Conservation (phyloP, 1,140 invertebrate species). For the Harpegnathos saltator region DNA sequence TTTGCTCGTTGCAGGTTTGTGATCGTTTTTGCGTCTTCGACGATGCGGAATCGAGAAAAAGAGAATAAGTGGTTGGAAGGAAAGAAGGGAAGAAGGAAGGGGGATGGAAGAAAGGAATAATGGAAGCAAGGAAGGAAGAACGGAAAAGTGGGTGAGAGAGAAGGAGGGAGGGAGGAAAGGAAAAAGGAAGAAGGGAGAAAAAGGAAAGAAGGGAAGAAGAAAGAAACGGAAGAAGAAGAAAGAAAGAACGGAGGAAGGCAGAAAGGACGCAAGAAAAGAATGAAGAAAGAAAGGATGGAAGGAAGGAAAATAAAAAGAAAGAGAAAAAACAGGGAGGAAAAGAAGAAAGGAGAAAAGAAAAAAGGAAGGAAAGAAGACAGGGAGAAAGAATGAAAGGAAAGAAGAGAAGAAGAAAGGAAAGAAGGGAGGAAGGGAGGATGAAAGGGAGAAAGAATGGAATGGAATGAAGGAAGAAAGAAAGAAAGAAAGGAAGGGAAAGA, state of each 20-base stretch:
- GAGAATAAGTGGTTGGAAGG: no score
- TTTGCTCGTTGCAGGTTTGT: conserved; percentile 50
- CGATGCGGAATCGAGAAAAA: conserved; percentile 30
- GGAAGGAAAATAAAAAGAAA: no score
- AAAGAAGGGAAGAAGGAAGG: conserved; percentile 31
- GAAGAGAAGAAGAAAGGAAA: conserved; percentile 39
- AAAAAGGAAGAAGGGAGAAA: conserved; percentile 51
- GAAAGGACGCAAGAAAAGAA: conserved; percentile 59
- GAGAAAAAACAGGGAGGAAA: no score
- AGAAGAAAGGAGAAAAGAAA: conserved; percentile 34
- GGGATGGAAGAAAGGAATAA: conserved; percentile 52
- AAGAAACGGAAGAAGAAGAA: conserved; percentile 43
- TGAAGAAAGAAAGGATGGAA: conserved; percentile 43
- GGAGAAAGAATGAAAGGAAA: no score
- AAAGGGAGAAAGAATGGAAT: no score
- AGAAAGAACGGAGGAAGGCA: conserved; percentile 52
- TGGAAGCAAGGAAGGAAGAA: conserved; percentile 62
- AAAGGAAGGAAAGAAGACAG: conserved; percentile 61
- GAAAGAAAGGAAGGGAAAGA: conserved; percentile 53
- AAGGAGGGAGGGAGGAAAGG: conserved; percentile 30
- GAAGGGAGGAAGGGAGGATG: conserved; percentile 61
- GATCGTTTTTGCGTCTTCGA: conserved; percentile 48
- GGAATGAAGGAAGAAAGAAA: conserved; percentile 31
- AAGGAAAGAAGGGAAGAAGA: no score
- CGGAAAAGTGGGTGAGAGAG: no score